Percentiles rank a stretch among this genome's conserved stretches.
phyloP scores from a whole-genome alignment of 92 coral and sea anemone species.

The Epizoanthus stellaris region DNA sequence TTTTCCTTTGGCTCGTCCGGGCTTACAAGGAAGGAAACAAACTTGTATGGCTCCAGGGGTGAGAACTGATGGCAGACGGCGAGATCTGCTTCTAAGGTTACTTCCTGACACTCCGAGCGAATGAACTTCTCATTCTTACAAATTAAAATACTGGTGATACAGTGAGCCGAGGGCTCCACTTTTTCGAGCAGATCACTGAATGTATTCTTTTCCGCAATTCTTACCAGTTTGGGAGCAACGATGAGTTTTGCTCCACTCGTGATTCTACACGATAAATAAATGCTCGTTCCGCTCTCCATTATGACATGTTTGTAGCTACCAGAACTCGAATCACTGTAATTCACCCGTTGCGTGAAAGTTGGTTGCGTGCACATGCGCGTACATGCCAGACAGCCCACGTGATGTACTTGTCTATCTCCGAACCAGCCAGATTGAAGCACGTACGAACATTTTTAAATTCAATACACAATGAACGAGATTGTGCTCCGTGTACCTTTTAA shows the following conservation, averaged over 20 bases:
- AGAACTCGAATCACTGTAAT: neutral
- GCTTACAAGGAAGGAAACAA: neutral
- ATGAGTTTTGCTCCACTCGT: slow-evolving; percentile 1
- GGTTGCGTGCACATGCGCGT: no score
- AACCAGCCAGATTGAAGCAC: no score
- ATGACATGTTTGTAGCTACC: neutral
- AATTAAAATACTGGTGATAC: neutral
- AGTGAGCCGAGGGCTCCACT: neutral
- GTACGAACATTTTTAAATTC: no score
- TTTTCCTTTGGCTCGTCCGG: neutral
- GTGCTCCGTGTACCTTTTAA: no score
- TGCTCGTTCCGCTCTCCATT: neutral
- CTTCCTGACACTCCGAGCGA: neutral
- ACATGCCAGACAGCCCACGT: no score
- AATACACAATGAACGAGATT: no score
- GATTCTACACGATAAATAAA: slow-evolving; percentile 1
- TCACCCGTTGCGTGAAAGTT: no score
- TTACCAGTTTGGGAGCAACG: slow-evolving; percentile 4
- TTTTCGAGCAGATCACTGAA: neutral
- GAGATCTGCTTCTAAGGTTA: neutral
- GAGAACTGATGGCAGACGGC: neutral
- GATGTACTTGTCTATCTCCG: no score
- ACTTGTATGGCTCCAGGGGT: neutral
- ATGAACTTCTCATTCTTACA: slow-evolving; percentile 4
- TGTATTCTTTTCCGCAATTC: neutral